Evolutionary conservation across 2,113 vertebrate species (phyloP).

Genomic region (Eidolon helvum): DNA sequence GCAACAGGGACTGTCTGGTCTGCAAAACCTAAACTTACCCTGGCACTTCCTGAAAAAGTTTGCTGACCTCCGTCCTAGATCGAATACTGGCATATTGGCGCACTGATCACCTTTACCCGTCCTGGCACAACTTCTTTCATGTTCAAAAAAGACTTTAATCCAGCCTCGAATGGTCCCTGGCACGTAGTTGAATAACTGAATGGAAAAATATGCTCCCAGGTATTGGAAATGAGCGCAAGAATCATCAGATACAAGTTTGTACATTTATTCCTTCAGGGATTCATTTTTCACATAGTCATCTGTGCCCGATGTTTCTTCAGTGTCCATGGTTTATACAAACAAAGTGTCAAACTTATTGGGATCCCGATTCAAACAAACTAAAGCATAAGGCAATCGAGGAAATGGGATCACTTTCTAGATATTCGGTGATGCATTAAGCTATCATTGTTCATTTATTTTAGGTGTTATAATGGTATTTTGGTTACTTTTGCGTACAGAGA

Average conservation of each 20-base stretch:
- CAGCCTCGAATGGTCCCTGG: background rate
- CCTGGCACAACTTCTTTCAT: background rate
- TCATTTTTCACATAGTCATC: background rate
- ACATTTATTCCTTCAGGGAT: fast-evolving
- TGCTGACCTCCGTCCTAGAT: background rate
- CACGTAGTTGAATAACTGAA: background rate
- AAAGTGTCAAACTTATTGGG: background rate
- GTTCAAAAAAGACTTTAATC: background rate
- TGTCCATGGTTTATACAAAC: background rate
- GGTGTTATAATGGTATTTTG: background rate
- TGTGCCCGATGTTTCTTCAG: background rate
- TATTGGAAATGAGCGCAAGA: no score
- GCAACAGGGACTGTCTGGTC: background rate
- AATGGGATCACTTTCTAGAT: background rate
- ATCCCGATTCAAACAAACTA: background rate
- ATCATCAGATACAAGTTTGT: background rate
- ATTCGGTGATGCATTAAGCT: background rate
- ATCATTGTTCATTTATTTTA: background rate
- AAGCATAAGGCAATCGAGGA: background rate
- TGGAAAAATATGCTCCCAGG: background rate
- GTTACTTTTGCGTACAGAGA: background rate
- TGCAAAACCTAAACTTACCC: background rate
- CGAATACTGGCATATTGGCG: fast-evolving
- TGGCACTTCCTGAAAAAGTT: background rate
- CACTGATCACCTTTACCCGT: no score